These are phyloP conservation scores for Cichlasoma orientale DNA, from an alignment of 2,797 vertebrate genomes.

Conservation along the genomic window DNA sequence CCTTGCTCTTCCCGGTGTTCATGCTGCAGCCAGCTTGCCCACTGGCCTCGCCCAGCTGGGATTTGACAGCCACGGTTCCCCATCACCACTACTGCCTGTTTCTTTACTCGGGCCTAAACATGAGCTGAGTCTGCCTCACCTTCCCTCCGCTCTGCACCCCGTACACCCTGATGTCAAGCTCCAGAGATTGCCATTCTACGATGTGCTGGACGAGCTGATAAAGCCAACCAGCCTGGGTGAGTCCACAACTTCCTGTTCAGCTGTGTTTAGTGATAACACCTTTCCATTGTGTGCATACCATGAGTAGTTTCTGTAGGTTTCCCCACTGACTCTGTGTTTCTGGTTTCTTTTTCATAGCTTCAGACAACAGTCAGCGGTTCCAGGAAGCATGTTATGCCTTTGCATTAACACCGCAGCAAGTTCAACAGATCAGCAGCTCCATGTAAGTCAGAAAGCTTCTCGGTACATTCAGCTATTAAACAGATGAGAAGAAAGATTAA, in stretches of 20 bases:
- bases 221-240: conserved; percentile 98
- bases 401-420: conserved; percentile 97
- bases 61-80: conserved; percentile 88
- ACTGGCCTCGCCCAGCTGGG: conserved; percentile 89
- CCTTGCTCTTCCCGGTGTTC: conserved; percentile 89
- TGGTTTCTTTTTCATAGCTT: conserved; percentile 78
- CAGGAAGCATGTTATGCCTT: conserved; percentile 99
- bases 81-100: conserved; percentile 93
- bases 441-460: conserved; percentile 87
- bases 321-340: conserved; percentile 4
- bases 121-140: conserved; percentile 95
- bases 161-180: conserved; percentile 99
- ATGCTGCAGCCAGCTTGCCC: conserved; percentile 87
- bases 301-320: not conserved
- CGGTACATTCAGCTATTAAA: not conserved
- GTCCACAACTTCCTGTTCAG: conserved; percentile 45
- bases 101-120: conserved; percentile 97
- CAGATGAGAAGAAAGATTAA: not conserved
- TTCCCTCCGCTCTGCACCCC: conserved; percentile 93
- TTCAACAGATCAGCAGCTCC: conserved; percentile 98
- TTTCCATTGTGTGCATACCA: not conserved
- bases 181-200: conserved; percentile 98
- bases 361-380: conserved; percentile 96
- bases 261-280: conserved; percentile 8
- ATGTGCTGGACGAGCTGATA: conserved; percentile 96